These are phyloP conservation scores for Neoscelio sp. DNA, from an alignment of 2,888 invertebrate genomes.

Conservation along the genomic window DNA sequence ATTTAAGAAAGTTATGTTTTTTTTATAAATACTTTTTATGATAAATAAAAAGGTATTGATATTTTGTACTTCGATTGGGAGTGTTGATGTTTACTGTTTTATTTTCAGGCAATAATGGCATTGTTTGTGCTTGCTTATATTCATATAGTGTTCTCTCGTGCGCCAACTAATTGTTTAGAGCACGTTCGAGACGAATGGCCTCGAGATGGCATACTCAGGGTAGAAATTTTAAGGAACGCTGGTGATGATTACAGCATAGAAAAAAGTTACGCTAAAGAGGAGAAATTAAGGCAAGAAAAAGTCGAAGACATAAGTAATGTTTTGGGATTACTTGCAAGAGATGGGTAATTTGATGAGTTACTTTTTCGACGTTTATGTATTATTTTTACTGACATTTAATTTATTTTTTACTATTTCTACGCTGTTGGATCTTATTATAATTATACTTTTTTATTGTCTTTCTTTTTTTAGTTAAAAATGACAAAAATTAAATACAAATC, in stretches of 20 bases:
- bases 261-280: slow-evolving; percentile 93
- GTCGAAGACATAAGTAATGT: slow-evolving; percentile 86
- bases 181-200: slow-evolving; percentile 96
- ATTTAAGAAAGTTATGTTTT: background rate
- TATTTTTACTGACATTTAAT: too few relatives aligned
- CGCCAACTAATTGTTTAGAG: slow-evolving; percentile 96
- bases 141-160: slow-evolving; percentile 96
- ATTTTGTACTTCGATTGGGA: too few relatives aligned
- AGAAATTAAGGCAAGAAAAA: slow-evolving; percentile 88
- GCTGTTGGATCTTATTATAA: too few relatives aligned
- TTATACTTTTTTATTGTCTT: too few relatives aligned
- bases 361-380: background rate
- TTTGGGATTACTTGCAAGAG: slow-evolving; percentile 87
- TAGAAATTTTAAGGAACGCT: slow-evolving; percentile 92
- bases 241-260: slow-evolving; percentile 90
- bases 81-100: too few relatives aligned
- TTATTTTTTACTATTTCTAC: too few relatives aligned
- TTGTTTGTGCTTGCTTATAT: slow-evolving; percentile 97
- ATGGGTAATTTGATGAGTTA: slow-evolving; percentile 85
- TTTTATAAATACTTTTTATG: too few relatives aligned
- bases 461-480: too few relatives aligned
- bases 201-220: slow-evolving; percentile 95
- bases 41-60: too few relatives aligned
- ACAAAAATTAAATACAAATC: too few relatives aligned
- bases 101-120: slow-evolving; percentile 89